Conservation (phyloP, 2,113 vertebrate genomes). For the Onychostruthus taczanowskii region DNA sequence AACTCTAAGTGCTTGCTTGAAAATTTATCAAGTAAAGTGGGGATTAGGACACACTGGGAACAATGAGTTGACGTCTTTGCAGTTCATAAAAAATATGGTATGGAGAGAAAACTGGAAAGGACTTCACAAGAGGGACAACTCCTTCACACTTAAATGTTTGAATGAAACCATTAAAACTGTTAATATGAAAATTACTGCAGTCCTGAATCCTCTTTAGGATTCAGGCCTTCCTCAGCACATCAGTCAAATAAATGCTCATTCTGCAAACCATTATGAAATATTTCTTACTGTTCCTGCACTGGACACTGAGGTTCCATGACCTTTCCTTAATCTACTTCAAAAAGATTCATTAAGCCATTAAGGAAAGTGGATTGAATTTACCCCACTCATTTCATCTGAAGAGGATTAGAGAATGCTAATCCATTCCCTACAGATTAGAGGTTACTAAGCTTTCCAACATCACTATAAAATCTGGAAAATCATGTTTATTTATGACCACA, state of each 20-base stretch:
- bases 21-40: background rate
- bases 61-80: background rate
- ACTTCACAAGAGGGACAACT: background rate
- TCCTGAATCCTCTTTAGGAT: background rate
- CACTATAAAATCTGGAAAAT: background rate
- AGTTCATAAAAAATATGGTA: background rate
- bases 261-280: background rate
- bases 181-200: background rate
- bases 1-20: background rate
- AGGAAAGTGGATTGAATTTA: conserved; percentile 33
- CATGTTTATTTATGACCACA: background rate
- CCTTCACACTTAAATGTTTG: background rate
- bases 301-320: background rate
- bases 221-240: background rate
- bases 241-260: background rate
- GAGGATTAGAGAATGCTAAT: conserved; percentile 5
- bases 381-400: background rate
- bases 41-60: background rate
- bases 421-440: background rate
- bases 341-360: conserved; percentile 43
- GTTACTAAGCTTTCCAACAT: background rate
- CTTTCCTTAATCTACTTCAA: conserved; percentile 14
- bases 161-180: background rate
- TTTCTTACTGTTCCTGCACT: background rate
- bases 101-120: background rate